These are phyloP conservation scores for Abscondita cerata DNA, from an alignment of 2,888 invertebrate species.

Conservation along the genomic window DNA sequence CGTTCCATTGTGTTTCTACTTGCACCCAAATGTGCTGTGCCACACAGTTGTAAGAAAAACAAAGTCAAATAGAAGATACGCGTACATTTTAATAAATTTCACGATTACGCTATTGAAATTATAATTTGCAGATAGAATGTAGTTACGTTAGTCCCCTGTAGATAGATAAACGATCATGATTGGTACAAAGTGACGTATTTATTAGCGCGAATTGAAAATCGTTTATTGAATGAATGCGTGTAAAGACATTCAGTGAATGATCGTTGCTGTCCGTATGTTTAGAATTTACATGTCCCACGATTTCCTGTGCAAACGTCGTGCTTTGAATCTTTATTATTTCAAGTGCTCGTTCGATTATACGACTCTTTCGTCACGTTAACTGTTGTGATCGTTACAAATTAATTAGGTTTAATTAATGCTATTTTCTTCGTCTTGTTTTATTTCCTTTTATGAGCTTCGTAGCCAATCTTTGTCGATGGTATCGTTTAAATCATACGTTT, in stretches of 20 bases:
- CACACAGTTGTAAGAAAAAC: too few species aligned
- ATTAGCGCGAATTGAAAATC: slow-evolving; percentile 27
- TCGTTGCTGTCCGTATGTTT: slow-evolving; percentile 22
- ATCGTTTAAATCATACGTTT: too few species aligned
- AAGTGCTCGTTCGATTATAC: neutral
- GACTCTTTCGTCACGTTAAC: slow-evolving; percentile 12
- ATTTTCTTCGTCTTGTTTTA: neutral
- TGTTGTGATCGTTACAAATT: slow-evolving; percentile 3
- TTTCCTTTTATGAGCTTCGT: too few species aligned
- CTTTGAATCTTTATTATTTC: slow-evolving; percentile 18
- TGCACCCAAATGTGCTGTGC: too few species aligned
- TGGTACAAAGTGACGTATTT: slow-evolving; percentile 16
- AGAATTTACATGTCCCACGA: slow-evolving; percentile 34
- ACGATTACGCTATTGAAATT: too few species aligned
- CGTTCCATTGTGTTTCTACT: too few species aligned
- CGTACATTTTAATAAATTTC: too few species aligned
- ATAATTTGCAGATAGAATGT: too few species aligned
- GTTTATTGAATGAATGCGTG: slow-evolving; percentile 29
- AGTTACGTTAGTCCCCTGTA: neutral
- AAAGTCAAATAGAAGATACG: too few species aligned
- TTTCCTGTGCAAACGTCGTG: slow-evolving; percentile 33
- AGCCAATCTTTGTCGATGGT: too few species aligned
- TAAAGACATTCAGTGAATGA: slow-evolving; percentile 26
- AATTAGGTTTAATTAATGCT: neutral
- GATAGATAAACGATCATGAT: slow-evolving; percentile 18